These are phyloP conservation scores for Bradypodion ventrale DNA, from an alignment of 2,797 vertebrate genomes.

Conservation along the genomic window DNA sequence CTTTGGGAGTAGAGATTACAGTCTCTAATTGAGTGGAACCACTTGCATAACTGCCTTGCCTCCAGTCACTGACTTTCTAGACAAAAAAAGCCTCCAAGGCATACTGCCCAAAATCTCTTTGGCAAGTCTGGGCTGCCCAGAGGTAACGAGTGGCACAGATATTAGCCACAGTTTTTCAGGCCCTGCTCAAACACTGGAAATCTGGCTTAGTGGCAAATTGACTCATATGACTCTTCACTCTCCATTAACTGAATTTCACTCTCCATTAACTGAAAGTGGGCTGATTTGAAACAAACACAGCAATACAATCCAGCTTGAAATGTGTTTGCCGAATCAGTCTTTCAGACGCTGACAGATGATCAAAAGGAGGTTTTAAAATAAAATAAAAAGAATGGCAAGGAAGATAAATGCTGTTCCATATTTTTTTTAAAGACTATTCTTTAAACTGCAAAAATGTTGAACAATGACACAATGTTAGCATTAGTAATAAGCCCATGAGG, in stretches of 20 bases:
- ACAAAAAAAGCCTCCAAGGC: background rate
- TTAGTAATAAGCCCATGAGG: background rate
- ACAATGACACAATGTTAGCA: background rate
- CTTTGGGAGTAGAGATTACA: background rate
- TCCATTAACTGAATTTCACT: background rate
- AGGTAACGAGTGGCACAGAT: background rate
- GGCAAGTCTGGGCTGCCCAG: background rate
- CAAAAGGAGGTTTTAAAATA: background rate
- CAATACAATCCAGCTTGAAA: background rate
- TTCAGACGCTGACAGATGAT: background rate
- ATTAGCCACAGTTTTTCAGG: background rate
- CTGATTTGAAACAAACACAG: background rate
- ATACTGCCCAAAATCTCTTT: background rate
- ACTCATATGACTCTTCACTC: background rate
- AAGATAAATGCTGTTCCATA: background rate
- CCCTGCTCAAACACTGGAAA: background rate
- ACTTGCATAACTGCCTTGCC: background rate
- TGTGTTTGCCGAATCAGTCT: background rate
- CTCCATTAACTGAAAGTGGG: background rate
- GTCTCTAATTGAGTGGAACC: background rate
- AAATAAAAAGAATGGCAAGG: background rate
- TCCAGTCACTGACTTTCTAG: background rate
- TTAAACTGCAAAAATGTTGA: background rate
- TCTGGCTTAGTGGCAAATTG: background rate
- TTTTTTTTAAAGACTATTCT: background rate